These are phyloP conservation scores for Nerophis ophidion DNA, from an alignment of 2,113 vertebrate genomes.

Conservation along the genomic window DNA sequence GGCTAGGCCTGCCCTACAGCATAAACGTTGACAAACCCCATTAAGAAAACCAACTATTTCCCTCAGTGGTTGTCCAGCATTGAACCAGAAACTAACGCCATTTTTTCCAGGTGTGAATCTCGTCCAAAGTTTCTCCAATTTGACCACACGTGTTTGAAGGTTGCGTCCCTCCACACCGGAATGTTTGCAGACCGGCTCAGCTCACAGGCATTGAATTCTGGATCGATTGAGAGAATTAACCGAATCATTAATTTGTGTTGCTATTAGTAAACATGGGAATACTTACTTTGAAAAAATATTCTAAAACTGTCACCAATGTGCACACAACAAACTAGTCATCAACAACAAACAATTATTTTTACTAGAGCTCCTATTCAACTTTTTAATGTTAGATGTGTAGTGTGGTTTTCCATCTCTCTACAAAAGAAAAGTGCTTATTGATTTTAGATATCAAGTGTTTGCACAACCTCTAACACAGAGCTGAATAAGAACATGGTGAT, in stretches of 20 bases:
- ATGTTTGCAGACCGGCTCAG: conserved; percentile 5
- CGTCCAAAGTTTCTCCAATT: too few relatives aligned
- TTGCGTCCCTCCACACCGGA: conserved; percentile 3
- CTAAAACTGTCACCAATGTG: too few relatives aligned
- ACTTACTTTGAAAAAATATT: too few relatives aligned
- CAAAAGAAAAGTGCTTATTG: conserved; percentile 14
- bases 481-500: background rate
- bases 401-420: conserved; percentile 6
- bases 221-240: conserved; percentile 46
- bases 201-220: conserved; percentile 14
- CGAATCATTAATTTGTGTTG: conserved; percentile 2
- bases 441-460: conserved; percentile 9
- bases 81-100: too few relatives aligned
- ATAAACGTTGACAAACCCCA: too few relatives aligned
- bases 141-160: conserved; percentile 9
- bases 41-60: too few relatives aligned
- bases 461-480: background rate
- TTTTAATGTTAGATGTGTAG: conserved; percentile 18
- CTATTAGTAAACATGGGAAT: conserved; percentile 6
- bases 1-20: too few relatives aligned
- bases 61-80: too few relatives aligned
- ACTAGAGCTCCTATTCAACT: conserved; percentile 23
- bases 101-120: too few relatives aligned
- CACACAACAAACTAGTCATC: too few relatives aligned
- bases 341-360: conserved; percentile 7